Conservation (phyloP, 2,888 invertebrate genomes). For the Pandemis heparana region DNA sequence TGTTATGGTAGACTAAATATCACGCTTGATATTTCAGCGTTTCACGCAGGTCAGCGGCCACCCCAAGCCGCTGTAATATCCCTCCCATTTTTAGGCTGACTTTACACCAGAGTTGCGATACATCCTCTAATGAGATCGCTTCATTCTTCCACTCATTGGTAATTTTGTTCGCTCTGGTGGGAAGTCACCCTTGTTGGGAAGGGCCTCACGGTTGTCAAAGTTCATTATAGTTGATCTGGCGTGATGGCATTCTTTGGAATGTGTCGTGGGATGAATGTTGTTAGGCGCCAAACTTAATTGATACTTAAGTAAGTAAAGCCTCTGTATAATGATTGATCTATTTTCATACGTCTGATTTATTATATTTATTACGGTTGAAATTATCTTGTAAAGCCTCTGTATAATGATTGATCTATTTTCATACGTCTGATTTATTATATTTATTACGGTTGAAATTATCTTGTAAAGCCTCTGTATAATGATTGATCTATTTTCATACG, state of each 20-base stretch:
- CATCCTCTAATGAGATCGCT: not conserved
- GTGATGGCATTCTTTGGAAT: slow-evolving; percentile 21
- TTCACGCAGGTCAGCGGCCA: not conserved
- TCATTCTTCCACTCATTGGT: not conserved
- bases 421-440: no score
- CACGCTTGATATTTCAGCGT: slow-evolving; percentile 15
- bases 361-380: no score
- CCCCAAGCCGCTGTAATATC: not conserved
- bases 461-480: not conserved
- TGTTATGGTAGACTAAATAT: not conserved
- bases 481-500: no score
- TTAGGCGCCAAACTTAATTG: not conserved
- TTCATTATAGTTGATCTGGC: slow-evolving; percentile 30
- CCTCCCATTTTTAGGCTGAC: not conserved
- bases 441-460: no score
- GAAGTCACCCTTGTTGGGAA: not conserved
- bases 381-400: no score
- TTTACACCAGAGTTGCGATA: not conserved
- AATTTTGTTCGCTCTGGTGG: not conserved
- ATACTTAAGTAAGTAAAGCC: not conserved
- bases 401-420: no score
- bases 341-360: no score
- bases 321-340: no score
- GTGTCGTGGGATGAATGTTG: slow-evolving; percentile 1
- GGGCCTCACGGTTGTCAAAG: not conserved